A percentile compares a stretch with the other conserved stretches of the same genome.
Conservation (phyloP, 2,113 vertebrate genomes). For the Oncorhynchus gorbuscha region DNA sequence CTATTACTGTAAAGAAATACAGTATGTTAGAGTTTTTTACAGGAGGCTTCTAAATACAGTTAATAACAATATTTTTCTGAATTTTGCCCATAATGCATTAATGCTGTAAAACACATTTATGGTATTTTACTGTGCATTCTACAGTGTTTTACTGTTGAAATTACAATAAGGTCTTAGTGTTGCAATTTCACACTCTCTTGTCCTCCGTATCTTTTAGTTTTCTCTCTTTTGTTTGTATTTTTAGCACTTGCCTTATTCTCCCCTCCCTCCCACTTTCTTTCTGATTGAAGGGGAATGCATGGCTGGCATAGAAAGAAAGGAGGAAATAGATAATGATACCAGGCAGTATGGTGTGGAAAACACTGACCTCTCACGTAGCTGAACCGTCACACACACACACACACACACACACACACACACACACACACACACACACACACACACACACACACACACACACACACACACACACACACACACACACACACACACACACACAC, state of each 20-base stretch:
- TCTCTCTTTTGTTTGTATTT: conserved; percentile 4
- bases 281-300: conserved; percentile 63
- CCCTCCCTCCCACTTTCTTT: neutral
- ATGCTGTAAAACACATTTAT: too few relatives aligned
- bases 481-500: conserved; percentile 23
- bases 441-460: conserved; percentile 2
- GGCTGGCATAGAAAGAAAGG: conserved; percentile 57
- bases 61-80: too few relatives aligned
- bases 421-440: conserved; percentile 10
- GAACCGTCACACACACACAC: conserved; percentile 39
- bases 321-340: conserved; percentile 59
- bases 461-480: conserved; percentile 32
- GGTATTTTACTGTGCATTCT: too few relatives aligned
- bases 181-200: neutral
- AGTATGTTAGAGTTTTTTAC: too few relatives aligned
- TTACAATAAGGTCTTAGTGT: too few relatives aligned
- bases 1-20: too few relatives aligned
- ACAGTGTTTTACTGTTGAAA: too few relatives aligned
- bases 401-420: conserved; percentile 6
- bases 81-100: too few relatives aligned
- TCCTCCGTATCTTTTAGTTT: conserved; percentile 3
- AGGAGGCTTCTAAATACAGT: too few relatives aligned
- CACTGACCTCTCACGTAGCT: conserved; percentile 55
- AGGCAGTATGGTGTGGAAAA: conserved; percentile 60
- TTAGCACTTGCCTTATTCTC: neutral